Evolutionary conservation across 2,888 invertebrate genomes (phyloP).

Genomic region (Quadroppia sp.): DNA sequence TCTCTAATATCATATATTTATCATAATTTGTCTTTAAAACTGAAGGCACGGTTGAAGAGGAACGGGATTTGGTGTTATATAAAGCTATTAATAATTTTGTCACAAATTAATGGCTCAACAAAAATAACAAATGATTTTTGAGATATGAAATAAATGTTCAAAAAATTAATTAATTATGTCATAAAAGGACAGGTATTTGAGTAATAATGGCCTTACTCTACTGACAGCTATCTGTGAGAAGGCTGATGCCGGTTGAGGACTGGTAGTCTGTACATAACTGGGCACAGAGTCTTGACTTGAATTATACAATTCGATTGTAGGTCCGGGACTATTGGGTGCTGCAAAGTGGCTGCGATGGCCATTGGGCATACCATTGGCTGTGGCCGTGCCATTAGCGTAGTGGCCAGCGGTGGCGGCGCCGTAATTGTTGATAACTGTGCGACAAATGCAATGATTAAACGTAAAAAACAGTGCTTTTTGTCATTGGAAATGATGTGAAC

Average conservation of each 20-base stretch:
- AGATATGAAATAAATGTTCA: not conserved
- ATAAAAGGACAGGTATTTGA: not conserved
- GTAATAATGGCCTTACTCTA: conserved; percentile 48
- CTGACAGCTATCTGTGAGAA: conserved; percentile 88
- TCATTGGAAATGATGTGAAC: too few species aligned
- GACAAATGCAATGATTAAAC: too few species aligned
- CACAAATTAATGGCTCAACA: too few species aligned
- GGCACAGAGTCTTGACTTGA: conserved; percentile 72
- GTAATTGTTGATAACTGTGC: conserved; percentile 89
- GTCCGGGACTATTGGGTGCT: conserved; percentile 86
- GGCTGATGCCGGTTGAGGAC: conserved; percentile 85
- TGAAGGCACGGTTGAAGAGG: too few species aligned
- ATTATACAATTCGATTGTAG: conserved; percentile 82
- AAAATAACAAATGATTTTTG: too few species aligned
- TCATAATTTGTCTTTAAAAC: too few species aligned
- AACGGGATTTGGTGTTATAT: too few species aligned
- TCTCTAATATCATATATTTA: too few species aligned
- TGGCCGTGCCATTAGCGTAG: conserved; percentile 51
- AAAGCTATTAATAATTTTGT: too few species aligned
- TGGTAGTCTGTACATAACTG: conserved; percentile 91
- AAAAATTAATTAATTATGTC: not conserved
- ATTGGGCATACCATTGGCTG: conserved; percentile 56
- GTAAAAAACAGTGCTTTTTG: too few species aligned
- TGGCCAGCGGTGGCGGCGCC: conserved; percentile 48
- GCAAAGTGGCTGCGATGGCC: conserved; percentile 64